phyloP scores from a whole-genome alignment of 2,888 invertebrate species.

The Eurytoma adleriae region DNA sequence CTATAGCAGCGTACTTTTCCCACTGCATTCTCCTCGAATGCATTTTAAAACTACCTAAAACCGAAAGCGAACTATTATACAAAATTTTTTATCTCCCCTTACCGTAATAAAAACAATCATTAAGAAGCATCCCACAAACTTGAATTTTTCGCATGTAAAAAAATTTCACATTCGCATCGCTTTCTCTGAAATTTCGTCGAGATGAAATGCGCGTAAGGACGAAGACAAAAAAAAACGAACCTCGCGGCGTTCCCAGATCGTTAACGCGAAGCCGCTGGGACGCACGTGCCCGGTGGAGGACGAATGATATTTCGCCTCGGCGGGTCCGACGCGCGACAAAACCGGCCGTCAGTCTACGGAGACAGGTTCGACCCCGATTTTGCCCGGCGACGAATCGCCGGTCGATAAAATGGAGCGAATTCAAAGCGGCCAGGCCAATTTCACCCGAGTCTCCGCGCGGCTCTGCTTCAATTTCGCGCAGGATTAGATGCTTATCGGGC shows the following conservation, averaged over 20 bases:
- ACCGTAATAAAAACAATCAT: too few species aligned
- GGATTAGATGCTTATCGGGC: neutral
- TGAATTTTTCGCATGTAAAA: too few species aligned
- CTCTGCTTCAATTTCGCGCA: neutral
- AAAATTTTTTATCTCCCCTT: too few species aligned
- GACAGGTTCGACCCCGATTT: constrained; percentile 15
- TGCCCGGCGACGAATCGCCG: constrained; percentile 14
- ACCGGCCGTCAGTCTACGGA: neutral
- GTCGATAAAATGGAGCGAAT: constrained; percentile 26
- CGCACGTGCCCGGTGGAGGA: too few species aligned
- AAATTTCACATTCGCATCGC: too few species aligned
- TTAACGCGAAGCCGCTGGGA: neutral
- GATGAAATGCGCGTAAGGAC: too few species aligned
- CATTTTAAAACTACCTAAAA: too few species aligned
- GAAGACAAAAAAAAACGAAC: neutral
- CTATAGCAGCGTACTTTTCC: too few species aligned
- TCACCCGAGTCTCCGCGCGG: neutral
- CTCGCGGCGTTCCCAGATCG: neutral
- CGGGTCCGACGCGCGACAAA: neutral
- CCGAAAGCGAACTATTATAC: too few species aligned
- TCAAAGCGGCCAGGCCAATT: constrained; percentile 21
- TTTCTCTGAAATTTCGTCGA: too few species aligned
- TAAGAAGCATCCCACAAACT: too few species aligned
- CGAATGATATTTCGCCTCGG: neutral
- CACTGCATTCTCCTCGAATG: too few species aligned